Percentiles rank a stretch among this genome's conserved stretches.
These are phyloP conservation scores for Sesia apiformis DNA, from an alignment of 2,888 invertebrate species.

Conservation along the genomic window DNA sequence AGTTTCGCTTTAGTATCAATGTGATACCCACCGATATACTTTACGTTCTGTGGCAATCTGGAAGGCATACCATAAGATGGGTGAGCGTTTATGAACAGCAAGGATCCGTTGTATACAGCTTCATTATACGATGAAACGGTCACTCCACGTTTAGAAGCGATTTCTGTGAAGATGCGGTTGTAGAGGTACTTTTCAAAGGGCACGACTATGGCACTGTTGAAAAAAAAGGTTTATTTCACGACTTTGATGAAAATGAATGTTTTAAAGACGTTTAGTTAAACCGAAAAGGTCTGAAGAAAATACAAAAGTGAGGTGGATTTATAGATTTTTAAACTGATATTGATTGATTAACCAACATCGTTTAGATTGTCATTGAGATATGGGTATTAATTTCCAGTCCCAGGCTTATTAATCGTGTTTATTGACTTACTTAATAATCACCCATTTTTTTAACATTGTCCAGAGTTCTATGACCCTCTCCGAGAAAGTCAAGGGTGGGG, in stretches of 20 bases:
- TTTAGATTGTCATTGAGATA: too few species aligned
- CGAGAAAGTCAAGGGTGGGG: constrained; percentile 30
- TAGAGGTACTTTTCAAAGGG: constrained; percentile 29
- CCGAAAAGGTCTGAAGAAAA: too few species aligned
- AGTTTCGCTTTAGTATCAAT: constrained; percentile 29
- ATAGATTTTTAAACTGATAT: too few species aligned
- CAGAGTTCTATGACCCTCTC: constrained; percentile 29
- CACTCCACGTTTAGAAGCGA: constrained; percentile 34
- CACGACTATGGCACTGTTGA: constrained; percentile 22
- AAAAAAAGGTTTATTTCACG: too few species aligned
- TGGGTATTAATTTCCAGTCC: too few species aligned
- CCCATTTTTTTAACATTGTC: constrained; percentile 21
- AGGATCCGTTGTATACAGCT: constrained; percentile 32
- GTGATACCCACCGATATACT: constrained; percentile 42
- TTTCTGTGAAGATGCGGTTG: constrained; percentile 19
- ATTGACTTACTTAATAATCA: constrained; percentile 26
- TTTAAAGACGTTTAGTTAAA: too few species aligned
- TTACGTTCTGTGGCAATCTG: constrained; percentile 34
- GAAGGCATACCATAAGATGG: constrained; percentile 30
- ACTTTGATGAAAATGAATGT: too few species aligned
- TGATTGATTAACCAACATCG: too few species aligned
- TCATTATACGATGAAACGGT: constrained; percentile 33
- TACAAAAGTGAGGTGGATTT: too few species aligned
- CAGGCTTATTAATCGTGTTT: background rate
- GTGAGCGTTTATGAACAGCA: constrained; percentile 37